These are phyloP conservation scores for Schizopygopsis pylzovi DNA, from an alignment of 2,797 vertebrate species.

Conservation along the genomic window DNA sequence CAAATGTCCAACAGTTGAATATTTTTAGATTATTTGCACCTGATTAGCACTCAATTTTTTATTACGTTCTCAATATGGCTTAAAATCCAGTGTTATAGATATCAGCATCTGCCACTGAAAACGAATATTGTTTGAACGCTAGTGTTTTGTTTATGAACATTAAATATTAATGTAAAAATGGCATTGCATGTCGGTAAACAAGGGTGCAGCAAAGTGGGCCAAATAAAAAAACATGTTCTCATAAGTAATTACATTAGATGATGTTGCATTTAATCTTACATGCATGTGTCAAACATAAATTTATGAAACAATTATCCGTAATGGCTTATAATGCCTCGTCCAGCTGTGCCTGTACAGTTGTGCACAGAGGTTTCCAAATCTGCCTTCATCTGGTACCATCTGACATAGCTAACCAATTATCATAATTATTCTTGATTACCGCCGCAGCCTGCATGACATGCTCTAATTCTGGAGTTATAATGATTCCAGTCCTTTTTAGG, in stretches of 20 bases:
- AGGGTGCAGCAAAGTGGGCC: conserved; percentile 22
- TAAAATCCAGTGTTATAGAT: not conserved
- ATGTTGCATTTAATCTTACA: conserved; percentile 37
- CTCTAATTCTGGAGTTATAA: conserved; percentile 64
- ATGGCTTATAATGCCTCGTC: conserved; percentile 69
- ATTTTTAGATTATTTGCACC: not conserved
- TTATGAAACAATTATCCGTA: conserved; percentile 68
- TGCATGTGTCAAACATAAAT: conserved; percentile 37
- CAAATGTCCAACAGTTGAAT: not conserved
- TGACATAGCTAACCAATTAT: conserved; percentile 75
- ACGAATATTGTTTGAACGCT: too few species aligned
- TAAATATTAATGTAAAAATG: conserved; percentile 9
- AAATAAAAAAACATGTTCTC: not conserved
- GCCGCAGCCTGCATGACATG: conserved; percentile 64
- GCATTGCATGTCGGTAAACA: not conserved
- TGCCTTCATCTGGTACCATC: conserved; percentile 70
- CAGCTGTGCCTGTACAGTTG: conserved; percentile 74
- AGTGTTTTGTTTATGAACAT: not conserved
- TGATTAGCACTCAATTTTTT: not conserved
- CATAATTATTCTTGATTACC: conserved; percentile 69
- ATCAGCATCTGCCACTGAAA: not conserved
- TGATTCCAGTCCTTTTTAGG: conserved; percentile 75
- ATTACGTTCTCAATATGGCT: too few species aligned
- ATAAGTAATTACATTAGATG: conserved; percentile 44
- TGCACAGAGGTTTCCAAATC: conserved; percentile 73